Evolutionary conservation across 2,888 invertebrate genomes (phyloP), one percentile per base, ranked within the genome.

Genomic region (Calliphora vomitoria): DNA sequence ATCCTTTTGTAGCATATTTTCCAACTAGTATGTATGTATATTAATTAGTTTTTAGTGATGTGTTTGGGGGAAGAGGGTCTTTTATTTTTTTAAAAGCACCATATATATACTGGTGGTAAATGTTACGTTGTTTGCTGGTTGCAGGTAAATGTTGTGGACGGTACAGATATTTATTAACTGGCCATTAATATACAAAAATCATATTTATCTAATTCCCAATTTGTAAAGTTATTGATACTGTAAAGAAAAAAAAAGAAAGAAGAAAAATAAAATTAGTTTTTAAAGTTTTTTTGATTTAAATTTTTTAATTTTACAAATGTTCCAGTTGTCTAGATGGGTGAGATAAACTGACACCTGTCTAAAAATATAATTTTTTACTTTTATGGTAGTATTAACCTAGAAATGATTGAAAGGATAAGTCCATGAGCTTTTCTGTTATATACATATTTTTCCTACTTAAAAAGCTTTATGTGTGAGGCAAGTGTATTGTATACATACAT

Each of bases 131-230:
- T 31, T 72, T 72, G 50, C 38, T 31, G 64, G 71, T 78, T 79
- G 35, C 76, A 69, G 76, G 55, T 74, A 35, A 86, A 44, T 66
- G 41, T 41, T 66, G 86, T 86, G 86, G 86, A 86, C 86, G 86
- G 86, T 80, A 82, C 50, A 41, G 66, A 82, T 66, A 71, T 64
- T 60, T 68, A 11, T 64, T 74, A 55, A 58, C n/a, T 71, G 53
- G 50, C 64, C 41, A 66, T 55, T 31, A 15, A 66, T 41, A 58
- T 41, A 50, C 13, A 18, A 10, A 69, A 13, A 18, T 20, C 18
- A 50, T 62, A 18, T 35, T n/a, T 20, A 35, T 35, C 4, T 35
- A 35, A 25, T 53, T 72, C 15, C 58, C 60, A 62, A 60, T 20
- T 11, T 25, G 38, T 41, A 50, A 64, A 41, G 15, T 55, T 72